Percentiles rank a stretch among this genome's conserved stretches.
phyloP scores from a whole-genome alignment of 1,140 invertebrate genomes.

The Papilio polyxenes region DNA sequence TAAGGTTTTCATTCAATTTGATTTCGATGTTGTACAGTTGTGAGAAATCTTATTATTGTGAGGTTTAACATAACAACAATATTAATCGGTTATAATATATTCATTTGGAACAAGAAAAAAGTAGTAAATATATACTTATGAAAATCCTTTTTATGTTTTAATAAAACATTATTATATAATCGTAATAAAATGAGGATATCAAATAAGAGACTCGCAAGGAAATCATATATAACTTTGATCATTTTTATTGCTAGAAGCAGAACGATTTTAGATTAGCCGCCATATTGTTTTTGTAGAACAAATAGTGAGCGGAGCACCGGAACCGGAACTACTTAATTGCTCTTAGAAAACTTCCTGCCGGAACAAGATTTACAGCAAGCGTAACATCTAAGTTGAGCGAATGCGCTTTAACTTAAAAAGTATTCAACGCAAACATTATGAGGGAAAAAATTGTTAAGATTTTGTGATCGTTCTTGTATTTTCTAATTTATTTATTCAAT shows the following conservation, averaged over 20 bases:
- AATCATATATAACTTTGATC: neutral
- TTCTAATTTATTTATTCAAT: neutral
- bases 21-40: neutral
- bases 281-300: neutral
- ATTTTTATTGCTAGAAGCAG: neutral
- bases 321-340: slow-evolving; percentile 11
- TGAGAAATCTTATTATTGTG: neutral
- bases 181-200: too few relatives aligned
- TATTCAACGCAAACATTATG: neutral
- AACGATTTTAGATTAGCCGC: neutral
- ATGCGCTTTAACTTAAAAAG: slow-evolving; percentile 5
- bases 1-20: slow-evolving; percentile 7
- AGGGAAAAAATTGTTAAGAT: neutral
- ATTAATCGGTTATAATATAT: neutral
- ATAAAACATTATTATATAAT: too few relatives aligned
- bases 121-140: too few relatives aligned
- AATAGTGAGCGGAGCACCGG: neutral
- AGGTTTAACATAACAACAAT: neutral
- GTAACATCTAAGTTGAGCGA: neutral
- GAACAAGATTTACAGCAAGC: slow-evolving; percentile 2
- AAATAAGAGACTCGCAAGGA: neutral
- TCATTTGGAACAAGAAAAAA: too few relatives aligned
- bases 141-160: too few relatives aligned
- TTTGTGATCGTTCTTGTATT: neutral
- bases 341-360: slow-evolving; percentile 20